These are phyloP conservation scores for Hepsetus odoe DNA, from an alignment of 2,113 vertebrate genomes.

Conservation along the genomic window DNA sequence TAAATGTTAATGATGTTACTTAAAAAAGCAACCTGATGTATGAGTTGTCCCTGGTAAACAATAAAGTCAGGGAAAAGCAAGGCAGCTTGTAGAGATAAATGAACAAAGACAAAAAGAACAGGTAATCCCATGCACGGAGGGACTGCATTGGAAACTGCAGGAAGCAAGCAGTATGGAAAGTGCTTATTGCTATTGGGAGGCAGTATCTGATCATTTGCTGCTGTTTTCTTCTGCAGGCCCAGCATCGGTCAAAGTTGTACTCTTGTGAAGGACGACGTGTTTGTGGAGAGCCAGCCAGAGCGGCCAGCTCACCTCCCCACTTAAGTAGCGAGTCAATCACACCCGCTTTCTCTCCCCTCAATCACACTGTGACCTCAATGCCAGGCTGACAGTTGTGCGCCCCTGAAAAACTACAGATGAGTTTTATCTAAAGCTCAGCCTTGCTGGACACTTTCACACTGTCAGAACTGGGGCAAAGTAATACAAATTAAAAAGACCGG, in stretches of 20 bases:
- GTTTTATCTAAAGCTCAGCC: slow-evolving; percentile 67
- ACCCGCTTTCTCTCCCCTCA: slow-evolving; percentile 69
- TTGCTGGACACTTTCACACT: slow-evolving; percentile 59
- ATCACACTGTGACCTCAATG: slow-evolving; percentile 61
- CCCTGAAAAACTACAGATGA: slow-evolving; percentile 65
- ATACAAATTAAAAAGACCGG: slow-evolving; percentile 56
- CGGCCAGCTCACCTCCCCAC: slow-evolving; percentile 44
- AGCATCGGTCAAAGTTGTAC: slow-evolving; percentile 42
- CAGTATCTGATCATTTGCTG: not conserved
- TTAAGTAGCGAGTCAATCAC: slow-evolving; percentile 73
- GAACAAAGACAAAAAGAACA: slow-evolving; percentile 27
- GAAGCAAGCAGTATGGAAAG: slow-evolving; percentile 22
- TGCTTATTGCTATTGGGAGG: slow-evolving; percentile 10
- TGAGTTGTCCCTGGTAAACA: too few relatives aligned
- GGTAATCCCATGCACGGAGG: slow-evolving; percentile 25
- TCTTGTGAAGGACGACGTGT: slow-evolving; percentile 74
- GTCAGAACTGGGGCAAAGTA: slow-evolving; percentile 62
- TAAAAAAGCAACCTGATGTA: too few relatives aligned
- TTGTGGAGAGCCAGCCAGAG: slow-evolving; percentile 64
- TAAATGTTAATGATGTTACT: too few relatives aligned
- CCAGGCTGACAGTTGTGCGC: slow-evolving; percentile 65
- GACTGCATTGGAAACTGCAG: not conserved
- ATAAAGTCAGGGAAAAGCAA: not conserved
- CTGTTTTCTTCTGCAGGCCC: not conserved
- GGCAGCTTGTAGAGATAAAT: slow-evolving; percentile 4